Evolutionary conservation across 2,113 vertebrate species (phyloP), one percentile per base, ranked within the genome.

Genomic region (Perognathus longimembris): DNA sequence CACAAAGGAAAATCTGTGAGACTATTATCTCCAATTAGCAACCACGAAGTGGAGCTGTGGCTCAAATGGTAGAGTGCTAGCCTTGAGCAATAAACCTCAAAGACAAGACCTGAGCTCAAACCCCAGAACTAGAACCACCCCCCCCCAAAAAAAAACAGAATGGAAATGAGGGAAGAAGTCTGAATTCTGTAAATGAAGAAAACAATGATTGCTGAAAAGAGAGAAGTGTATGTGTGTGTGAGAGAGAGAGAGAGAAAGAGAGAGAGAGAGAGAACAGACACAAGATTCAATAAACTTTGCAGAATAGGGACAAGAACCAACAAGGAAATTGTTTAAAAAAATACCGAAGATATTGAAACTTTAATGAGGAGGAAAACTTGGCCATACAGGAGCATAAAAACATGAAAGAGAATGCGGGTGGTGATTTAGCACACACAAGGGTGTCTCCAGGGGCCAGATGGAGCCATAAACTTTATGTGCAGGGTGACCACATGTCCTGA

Each of bases 151-250:
- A 45, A 45, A 45, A 45, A 45, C 9, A 28, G 67, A 67, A 74
- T 1, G 34, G 32, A 50, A 32, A 3, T 4, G 32, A 83, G 61
- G 59, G 7, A 85, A 69, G 79, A 88, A 50, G 45, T 24, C n/a
- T 94, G n/a, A 88, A 80, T 89, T 75, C 57, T 86, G 11, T 76
- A 83, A 88, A 45, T 63, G 28, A 67, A 24, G 24, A 18, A 59
- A 1, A 61, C 11, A 84, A 8, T 0, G 42, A 21, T 32, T 54
- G 30, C 3, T 30, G 12, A 63, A 24, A 36, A 24, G 7, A 67
- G 69, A 59, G 1, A n/a, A n/a, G n/a, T n/a, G n/a, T n/a, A n/a
- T n/a, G n/a, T n/a, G n/a, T 12, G 45, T 11, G 45, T 2, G 45
- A 45, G 34, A n/a, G 20, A 30, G 42, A 3, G 14, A 22, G 32